Conservation (phyloP, 2,888 invertebrate species). For the Meganola albula region DNA sequence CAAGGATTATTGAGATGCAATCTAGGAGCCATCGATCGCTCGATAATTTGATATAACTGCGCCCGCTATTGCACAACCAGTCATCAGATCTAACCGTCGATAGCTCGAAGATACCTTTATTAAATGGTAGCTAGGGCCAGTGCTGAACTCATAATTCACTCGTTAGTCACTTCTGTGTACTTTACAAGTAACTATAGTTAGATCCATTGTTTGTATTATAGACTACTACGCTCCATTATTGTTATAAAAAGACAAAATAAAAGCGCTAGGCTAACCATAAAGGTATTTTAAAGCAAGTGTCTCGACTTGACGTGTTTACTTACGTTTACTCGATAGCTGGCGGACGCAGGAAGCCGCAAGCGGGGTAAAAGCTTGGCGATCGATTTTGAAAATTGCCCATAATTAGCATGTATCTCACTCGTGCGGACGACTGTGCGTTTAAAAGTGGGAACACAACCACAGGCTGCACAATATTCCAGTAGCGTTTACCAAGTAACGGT, state of each 20-base stretch:
- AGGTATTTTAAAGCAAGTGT: conserved; percentile 24
- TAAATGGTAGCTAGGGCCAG: conserved; percentile 59
- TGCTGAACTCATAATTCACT: conserved; percentile 30
- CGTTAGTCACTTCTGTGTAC: conserved; percentile 25
- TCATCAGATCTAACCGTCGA: conserved; percentile 62
- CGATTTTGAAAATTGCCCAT: conserved; percentile 76
- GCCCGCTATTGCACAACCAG: conserved; percentile 61
- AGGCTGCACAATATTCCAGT: conserved; percentile 71
- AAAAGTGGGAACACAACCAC: conserved; percentile 67
- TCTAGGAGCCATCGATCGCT: conserved; percentile 70
- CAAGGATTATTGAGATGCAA: conserved; percentile 73
- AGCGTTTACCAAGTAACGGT: conserved; percentile 75
- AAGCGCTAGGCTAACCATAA: conserved; percentile 21
- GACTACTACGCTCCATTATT: conserved; percentile 6
- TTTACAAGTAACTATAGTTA: conserved; percentile 22
- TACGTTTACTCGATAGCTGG: conserved; percentile 45
- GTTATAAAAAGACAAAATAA: conserved; percentile 5
- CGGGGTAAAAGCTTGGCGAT: conserved; percentile 67
- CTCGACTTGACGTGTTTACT: conserved; percentile 40
- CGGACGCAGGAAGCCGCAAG: conserved; percentile 67
- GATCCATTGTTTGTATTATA: too few species aligned
- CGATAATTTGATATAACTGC: conserved; percentile 71
- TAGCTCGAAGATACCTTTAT: conserved; percentile 67
- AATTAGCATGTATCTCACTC: conserved; percentile 74
- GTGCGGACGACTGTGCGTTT: conserved; percentile 64